Percentiles rank a stretch among this genome's conserved stretches.
These are phyloP conservation scores for Zaprionus bogoriensis DNA, from an alignment of 2,888 invertebrate genomes.

Conservation along the genomic window DNA sequence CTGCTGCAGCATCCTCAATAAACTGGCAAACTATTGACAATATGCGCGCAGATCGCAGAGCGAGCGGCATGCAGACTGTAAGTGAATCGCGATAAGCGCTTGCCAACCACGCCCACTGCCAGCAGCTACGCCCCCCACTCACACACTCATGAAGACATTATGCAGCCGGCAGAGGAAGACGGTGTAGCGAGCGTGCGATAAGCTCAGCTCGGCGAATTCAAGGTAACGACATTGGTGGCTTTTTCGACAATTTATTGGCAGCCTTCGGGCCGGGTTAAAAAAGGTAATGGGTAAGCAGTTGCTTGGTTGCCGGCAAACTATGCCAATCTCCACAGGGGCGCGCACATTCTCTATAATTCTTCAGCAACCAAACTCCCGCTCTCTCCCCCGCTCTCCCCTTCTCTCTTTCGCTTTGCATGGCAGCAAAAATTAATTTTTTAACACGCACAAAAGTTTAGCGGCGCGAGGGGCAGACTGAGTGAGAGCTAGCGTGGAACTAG, in stretches of 20 bases:
- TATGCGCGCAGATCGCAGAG: slow-evolving; percentile 28
- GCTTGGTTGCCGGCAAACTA: slow-evolving; percentile 43
- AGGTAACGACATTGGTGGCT: slow-evolving; percentile 70
- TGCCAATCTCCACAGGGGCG: slow-evolving; percentile 52
- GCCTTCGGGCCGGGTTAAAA: slow-evolving; percentile 42
- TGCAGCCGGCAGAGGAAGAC: slow-evolving; percentile 21
- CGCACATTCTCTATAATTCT: background rate
- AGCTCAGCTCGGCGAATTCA: slow-evolving; percentile 56
- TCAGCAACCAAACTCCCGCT: background rate
- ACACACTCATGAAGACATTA: slow-evolving; percentile 47
- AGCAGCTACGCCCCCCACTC: too few relatives aligned
- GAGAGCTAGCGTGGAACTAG: background rate
- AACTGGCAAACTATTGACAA: slow-evolving; percentile 52
- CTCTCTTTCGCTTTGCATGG: slow-evolving; percentile 57
- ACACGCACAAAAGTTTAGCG: slow-evolving; percentile 54
- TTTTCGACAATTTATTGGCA: slow-evolving; percentile 65
- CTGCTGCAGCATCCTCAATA: background rate
- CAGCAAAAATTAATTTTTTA: slow-evolving; percentile 76
- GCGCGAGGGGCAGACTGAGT: slow-evolving; percentile 2
- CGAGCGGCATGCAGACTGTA: background rate
- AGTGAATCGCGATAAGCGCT: slow-evolving; percentile 57
- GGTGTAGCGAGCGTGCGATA: slow-evolving; percentile 46
- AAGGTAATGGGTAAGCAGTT: background rate
- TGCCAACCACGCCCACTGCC: too few relatives aligned
- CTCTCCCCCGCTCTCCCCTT: background rate